Conservation (phyloP, 2,888 invertebrate species). For the Lymantria monacha region DNA sequence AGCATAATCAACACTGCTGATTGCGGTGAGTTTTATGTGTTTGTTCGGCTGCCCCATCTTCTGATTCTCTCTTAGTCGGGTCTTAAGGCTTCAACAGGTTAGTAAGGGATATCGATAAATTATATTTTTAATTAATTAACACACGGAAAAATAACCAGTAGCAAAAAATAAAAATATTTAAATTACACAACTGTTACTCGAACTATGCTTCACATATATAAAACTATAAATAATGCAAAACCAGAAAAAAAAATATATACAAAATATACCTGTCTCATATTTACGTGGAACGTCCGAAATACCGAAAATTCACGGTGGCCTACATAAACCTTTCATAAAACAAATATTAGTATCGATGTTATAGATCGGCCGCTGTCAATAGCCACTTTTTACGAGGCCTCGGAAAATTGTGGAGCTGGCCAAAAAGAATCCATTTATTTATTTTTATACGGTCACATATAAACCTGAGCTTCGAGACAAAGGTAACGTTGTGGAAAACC, state of each 20-base stretch:
- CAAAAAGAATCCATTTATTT: constrained; percentile 49
- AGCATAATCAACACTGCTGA: too few species aligned
- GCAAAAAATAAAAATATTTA: too few species aligned
- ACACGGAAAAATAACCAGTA: too few species aligned
- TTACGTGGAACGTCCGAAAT: constrained; percentile 9
- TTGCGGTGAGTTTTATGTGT: too few species aligned
- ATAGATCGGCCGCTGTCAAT: constrained; percentile 50
- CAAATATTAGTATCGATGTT: constrained; percentile 58
- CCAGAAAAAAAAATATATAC: not conserved
- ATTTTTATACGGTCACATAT: constrained; percentile 54
- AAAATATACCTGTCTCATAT: constrained; percentile 10
- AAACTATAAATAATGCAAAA: not conserved
- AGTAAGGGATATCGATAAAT: too few species aligned
- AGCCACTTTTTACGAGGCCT: constrained; percentile 47
- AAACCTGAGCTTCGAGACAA: constrained; percentile 33
- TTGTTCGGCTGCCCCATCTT: too few species aligned
- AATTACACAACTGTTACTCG: too few species aligned
- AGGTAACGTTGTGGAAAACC: constrained; percentile 36
- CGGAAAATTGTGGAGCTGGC: constrained; percentile 39
- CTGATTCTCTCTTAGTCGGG: too few species aligned
- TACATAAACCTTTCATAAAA: constrained; percentile 49
- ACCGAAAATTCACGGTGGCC: constrained; percentile 9
- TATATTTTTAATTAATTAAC: too few species aligned
- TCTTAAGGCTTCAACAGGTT: too few species aligned
- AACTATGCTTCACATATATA: too few species aligned